Evolutionary conservation across 2,888 invertebrate species (phyloP).

Genomic region (Cephus pygmeus): DNA sequence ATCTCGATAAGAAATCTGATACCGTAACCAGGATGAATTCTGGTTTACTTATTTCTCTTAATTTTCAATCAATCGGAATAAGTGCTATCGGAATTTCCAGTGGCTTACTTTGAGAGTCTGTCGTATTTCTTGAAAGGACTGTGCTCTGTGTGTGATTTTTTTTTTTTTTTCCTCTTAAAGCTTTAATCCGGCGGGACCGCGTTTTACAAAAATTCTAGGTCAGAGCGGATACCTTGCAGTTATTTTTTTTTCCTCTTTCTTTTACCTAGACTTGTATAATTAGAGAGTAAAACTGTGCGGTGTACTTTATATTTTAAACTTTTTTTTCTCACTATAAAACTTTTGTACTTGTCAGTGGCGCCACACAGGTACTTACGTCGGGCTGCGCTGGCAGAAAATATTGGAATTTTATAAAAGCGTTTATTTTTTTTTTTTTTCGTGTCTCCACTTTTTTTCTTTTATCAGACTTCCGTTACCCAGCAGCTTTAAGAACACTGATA

Average conservation of each 20-base stretch:
- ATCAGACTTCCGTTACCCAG: background rate
- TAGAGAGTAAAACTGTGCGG: background rate
- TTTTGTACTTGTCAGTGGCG: background rate
- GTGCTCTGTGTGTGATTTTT: background rate
- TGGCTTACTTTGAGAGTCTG: background rate
- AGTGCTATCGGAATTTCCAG: background rate
- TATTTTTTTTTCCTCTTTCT: too few relatives aligned
- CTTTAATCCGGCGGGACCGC: background rate
- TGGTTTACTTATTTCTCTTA: background rate
- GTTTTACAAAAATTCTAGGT: background rate
- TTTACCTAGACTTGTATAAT: background rate
- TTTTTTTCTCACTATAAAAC: background rate
- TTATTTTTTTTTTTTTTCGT: background rate
- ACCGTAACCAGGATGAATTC: background rate
- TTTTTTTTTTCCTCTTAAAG: too few relatives aligned
- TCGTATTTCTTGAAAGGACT: background rate
- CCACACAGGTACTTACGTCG: background rate
- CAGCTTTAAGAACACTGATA: background rate
- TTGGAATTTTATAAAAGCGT: background rate
- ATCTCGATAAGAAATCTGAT: background rate
- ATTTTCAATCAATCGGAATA: background rate
- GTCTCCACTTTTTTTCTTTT: background rate
- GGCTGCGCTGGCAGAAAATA: background rate
- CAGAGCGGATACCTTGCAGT: too few relatives aligned
- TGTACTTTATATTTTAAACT: background rate